These are phyloP conservation scores for Rotaria socialis DNA, from an alignment of 2,888 invertebrate genomes.

Conservation along the genomic window DNA sequence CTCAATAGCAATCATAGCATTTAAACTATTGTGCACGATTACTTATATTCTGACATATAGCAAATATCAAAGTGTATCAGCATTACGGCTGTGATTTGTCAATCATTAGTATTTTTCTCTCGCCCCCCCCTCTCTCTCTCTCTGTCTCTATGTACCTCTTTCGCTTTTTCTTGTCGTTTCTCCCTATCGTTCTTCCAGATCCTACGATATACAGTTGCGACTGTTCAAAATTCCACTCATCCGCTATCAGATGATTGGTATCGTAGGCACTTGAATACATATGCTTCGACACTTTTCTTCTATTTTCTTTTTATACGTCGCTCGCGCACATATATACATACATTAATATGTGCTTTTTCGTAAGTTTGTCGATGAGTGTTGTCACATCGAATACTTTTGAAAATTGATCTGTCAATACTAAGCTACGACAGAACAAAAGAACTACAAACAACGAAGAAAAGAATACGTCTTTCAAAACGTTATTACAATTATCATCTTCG, in stretches of 20 bases:
- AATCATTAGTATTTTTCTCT: neutral
- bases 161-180: neutral
- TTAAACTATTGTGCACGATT: neutral
- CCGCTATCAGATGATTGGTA: neutral
- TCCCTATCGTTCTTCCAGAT: neutral
- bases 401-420: neutral
- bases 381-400: neutral
- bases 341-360: neutral
- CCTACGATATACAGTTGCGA: neutral
- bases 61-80: neutral
- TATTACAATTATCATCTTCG: neutral
- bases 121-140: neutral
- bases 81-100: neutral
- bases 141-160: neutral
- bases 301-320: neutral
- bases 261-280: constrained; percentile 5
- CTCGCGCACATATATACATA: neutral
- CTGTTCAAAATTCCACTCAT: neutral
- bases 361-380: constrained; percentile 5
- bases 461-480: neutral
- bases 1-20: neutral
- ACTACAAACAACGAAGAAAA: neutral
- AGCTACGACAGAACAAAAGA: neutral
- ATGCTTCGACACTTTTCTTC: neutral
- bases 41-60: constrained; percentile 2